These are phyloP conservation scores for Amblyjoppa proteus DNA, from an alignment of 2,888 invertebrate genomes.

Conservation along the genomic window DNA sequence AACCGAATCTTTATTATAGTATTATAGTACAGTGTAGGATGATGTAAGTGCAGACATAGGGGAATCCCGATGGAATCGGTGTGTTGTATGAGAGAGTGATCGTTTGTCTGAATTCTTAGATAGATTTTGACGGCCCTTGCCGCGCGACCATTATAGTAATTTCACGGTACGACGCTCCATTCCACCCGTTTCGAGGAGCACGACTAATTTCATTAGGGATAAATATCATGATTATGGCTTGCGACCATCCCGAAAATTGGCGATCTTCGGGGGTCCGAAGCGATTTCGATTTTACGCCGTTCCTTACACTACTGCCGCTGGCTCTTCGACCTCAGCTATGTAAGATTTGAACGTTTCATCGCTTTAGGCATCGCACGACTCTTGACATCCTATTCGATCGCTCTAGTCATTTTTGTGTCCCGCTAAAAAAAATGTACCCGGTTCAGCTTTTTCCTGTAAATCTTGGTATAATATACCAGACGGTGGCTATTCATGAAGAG, in stretches of 20 bases:
- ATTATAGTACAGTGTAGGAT: slow-evolving; percentile 56
- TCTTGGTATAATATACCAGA: background rate
- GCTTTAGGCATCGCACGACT: slow-evolving; percentile 38
- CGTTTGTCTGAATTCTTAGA: slow-evolving; percentile 68
- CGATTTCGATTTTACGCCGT: slow-evolving; percentile 66
- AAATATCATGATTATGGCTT: slow-evolving; percentile 84
- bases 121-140: slow-evolving; percentile 69
- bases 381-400: background rate
- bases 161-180: slow-evolving; percentile 82
- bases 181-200: slow-evolving; percentile 79
- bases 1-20: slow-evolving; percentile 61
- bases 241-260: slow-evolving; percentile 78
- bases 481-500: background rate
- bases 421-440: background rate
- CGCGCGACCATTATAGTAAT: slow-evolving; percentile 83
- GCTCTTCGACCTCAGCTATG: slow-evolving; percentile 29
- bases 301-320: slow-evolving; percentile 68
- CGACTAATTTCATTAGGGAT: slow-evolving; percentile 85
- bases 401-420: background rate
- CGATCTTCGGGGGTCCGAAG: slow-evolving; percentile 65
- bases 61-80: slow-evolving; percentile 18
- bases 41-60: slow-evolving; percentile 52
- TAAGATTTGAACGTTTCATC: slow-evolving; percentile 40
- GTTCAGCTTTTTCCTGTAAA: background rate
- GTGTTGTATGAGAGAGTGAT: slow-evolving; percentile 60